These are phyloP conservation scores for Catharus minimus DNA, from an alignment of 2,113 vertebrate genomes.

Conservation along the genomic window DNA sequence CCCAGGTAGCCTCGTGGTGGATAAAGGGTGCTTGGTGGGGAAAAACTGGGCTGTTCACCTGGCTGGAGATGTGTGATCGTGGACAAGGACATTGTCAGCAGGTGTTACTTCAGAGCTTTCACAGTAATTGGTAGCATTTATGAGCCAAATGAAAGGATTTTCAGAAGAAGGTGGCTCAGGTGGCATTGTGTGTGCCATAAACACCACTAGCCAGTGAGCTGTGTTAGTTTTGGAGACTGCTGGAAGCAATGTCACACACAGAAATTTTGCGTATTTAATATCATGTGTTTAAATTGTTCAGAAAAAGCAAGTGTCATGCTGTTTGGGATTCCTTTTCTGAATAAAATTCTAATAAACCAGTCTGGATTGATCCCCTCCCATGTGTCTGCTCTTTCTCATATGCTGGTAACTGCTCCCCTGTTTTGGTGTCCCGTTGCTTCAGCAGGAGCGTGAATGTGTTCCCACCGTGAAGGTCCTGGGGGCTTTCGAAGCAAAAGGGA, in stretches of 20 bases:
- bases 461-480: not conserved
- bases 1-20: not conserved
- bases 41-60: not conserved
- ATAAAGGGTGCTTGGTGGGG: not conserved
- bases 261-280: not conserved
- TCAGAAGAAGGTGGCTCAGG: constrained; percentile 18
- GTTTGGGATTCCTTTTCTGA: constrained; percentile 39
- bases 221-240: not conserved
- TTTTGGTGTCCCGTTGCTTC: not conserved
- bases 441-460: constrained; percentile 11
- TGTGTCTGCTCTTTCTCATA: not conserved
- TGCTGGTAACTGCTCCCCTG: not conserved
- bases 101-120: constrained; percentile 23
- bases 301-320: not conserved
- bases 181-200: constrained; percentile 6
- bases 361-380: constrained; percentile 1
- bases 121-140: not conserved
- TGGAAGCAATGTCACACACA: constrained; percentile 17
- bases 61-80: not conserved
- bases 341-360: constrained; percentile 39
- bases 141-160: constrained; percentile 2
- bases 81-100: not conserved
- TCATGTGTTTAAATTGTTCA: not conserved
- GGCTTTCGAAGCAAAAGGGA: constrained; percentile 15
- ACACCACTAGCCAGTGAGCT: not conserved